A percentile compares a stretch with the other conserved stretches of the same genome.
These are phyloP conservation scores for Platynereis dumerilii DNA, from an alignment of 2,888 invertebrate genomes.

Conservation along the genomic window DNA sequence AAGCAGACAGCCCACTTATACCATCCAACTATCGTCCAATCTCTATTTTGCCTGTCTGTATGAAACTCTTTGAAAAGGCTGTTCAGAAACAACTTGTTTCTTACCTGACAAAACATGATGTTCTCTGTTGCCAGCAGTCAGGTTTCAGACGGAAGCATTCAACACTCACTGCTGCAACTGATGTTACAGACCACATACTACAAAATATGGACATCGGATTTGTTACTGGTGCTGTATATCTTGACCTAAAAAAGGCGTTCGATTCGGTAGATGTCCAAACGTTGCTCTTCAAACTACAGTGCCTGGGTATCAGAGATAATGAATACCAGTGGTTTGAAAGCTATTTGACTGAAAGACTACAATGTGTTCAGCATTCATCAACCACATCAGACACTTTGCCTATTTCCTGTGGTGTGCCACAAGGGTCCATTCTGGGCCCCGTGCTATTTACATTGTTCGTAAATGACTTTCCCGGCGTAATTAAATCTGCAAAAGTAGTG, in stretches of 20 bases:
- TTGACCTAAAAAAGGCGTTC: slow-evolving; percentile 1
- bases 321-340: not conserved
- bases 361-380: not conserved
- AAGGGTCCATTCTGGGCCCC: slow-evolving; percentile 4
- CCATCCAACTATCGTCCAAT: slow-evolving; percentile 7
- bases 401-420: slow-evolving; percentile 1
- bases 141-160: not conserved
- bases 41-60: slow-evolving; percentile 6
- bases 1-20: slow-evolving; percentile 1
- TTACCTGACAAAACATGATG: not conserved
- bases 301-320: slow-evolving; percentile 5
- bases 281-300: not conserved
- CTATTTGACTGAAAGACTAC: not conserved
- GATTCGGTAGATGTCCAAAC: not conserved
- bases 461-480: not conserved
- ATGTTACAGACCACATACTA: no score
- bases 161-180: not conserved
- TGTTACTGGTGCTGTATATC: no score
- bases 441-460: slow-evolving; percentile 1
- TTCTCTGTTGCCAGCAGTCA: slow-evolving; percentile 5
- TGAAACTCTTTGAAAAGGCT: slow-evolving; percentile 7
- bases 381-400: no score
- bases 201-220: no score
- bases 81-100: not conserved
- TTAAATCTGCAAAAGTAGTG: not conserved